These are phyloP conservation scores for Neomonachus schauinslandi DNA, from an alignment of 2,113 vertebrate species.

Conservation along the genomic window DNA sequence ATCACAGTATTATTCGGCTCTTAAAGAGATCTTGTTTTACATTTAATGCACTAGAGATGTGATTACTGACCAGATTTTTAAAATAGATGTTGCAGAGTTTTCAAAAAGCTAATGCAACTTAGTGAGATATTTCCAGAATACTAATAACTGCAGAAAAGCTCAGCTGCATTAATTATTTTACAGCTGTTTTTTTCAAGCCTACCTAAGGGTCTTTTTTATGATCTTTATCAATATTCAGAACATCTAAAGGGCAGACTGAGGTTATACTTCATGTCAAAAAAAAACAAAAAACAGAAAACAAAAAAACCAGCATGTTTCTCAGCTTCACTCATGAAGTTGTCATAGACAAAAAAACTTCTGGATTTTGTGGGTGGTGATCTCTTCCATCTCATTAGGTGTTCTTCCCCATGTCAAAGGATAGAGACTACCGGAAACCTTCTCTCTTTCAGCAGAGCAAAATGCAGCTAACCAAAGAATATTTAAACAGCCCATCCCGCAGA, in stretches of 20 bases:
- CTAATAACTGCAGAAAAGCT: conserved; percentile 50
- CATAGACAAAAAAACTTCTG: background rate
- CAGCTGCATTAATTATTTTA: conserved; percentile 46
- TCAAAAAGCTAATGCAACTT: conserved; percentile 64
- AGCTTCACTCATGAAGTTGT: background rate
- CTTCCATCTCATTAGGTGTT: background rate
- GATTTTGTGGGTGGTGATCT: background rate
- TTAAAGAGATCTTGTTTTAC: background rate
- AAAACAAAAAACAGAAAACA: background rate
- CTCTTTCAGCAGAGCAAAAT: background rate
- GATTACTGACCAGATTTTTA: conserved; percentile 66
- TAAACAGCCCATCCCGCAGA: background rate
- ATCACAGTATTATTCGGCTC: background rate
- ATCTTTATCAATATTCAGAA: conserved; percentile 37
- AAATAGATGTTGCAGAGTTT: conserved; percentile 66
- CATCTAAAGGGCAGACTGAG: background rate
- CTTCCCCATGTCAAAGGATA: background rate
- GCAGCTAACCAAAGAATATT: background rate
- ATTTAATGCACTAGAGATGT: conserved; percentile 55
- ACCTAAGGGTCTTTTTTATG: conserved; percentile 1
- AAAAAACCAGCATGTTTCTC: background rate
- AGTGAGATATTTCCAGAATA: conserved; percentile 59
- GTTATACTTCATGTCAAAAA: background rate
- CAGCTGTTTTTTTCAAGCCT: conserved; percentile 28
- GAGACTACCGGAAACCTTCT: background rate